Conservation (phyloP, 1,140 invertebrate species). For the Ylistrum balloti region DNA sequence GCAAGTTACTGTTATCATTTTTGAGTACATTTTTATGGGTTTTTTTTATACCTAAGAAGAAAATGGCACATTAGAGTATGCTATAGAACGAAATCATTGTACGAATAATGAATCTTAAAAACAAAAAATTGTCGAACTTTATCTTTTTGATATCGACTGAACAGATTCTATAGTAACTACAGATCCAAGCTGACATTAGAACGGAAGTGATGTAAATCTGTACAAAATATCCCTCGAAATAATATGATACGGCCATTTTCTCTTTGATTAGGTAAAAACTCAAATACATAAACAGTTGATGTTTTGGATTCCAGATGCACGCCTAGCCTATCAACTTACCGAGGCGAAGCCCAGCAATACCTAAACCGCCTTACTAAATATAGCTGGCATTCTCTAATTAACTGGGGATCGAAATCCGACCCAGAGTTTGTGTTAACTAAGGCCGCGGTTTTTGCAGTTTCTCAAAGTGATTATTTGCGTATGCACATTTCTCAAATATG, state of each 20-base stretch:
- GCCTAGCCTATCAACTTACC: neutral
- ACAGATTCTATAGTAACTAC: no score
- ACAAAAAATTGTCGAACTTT: no score
- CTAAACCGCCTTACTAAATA: neutral
- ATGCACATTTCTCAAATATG: constrained; percentile 11
- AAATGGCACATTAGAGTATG: no score
- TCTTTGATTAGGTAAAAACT: constrained; percentile 35
- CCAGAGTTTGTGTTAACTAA: neutral
- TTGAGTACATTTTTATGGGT: no score
- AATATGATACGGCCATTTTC: neutral
- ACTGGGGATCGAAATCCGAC: constrained; percentile 22
- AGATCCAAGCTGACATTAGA: no score
- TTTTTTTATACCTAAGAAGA: no score
- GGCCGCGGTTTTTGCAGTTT: neutral
- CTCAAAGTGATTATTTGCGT: constrained; percentile 31
- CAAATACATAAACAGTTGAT: constrained; percentile 33
- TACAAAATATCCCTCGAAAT: neutral
- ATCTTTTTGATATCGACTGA: no score
- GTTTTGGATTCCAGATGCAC: constrained; percentile 12
- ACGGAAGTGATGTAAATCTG: no score
- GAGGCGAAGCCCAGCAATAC: neutral
- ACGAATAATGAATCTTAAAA: no score
- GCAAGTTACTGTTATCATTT: no score
- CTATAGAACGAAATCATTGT: no score
- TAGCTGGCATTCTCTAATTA: constrained; percentile 31